phyloP scores from a whole-genome alignment of 2,797 vertebrate genomes.

The Molossus molossus region DNA sequence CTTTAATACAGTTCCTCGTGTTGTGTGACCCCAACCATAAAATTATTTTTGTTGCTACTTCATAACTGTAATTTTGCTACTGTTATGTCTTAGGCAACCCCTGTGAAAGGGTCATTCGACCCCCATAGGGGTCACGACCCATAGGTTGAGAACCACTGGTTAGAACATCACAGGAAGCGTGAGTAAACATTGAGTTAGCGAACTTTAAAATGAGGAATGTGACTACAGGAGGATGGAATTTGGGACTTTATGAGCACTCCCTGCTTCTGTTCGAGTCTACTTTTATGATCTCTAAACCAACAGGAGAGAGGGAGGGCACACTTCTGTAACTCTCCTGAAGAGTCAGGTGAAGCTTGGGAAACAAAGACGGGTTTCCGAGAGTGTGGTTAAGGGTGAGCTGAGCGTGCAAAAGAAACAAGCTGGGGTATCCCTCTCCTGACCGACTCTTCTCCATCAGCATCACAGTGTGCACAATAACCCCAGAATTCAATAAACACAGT shows the following conservation, averaged over 20 bases:
- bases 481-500: neutral
- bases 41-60: too few species aligned
- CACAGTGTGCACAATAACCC: neutral
- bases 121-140: too few species aligned
- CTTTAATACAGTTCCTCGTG: too few species aligned
- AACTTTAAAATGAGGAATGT: neutral
- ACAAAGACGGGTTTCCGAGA: neutral
- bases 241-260: neutral
- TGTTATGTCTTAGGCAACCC: too few species aligned
- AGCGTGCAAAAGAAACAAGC: neutral
- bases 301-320: neutral
- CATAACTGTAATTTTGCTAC: too few species aligned
- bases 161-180: neutral
- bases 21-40: too few species aligned
- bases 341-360: neutral
- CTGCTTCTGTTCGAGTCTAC: conserved; percentile 18
- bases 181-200: neutral
- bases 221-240: neutral
- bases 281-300: conserved; percentile 5
- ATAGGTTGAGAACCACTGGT: too few species aligned
- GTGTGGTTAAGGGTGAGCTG: neutral
- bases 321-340: neutral
- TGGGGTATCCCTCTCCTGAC: neutral
- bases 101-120: too few species aligned
- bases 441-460: neutral